phyloP scores from a whole-genome alignment of 2,113 vertebrate genomes.

The Mirounga angustirostris region DNA sequence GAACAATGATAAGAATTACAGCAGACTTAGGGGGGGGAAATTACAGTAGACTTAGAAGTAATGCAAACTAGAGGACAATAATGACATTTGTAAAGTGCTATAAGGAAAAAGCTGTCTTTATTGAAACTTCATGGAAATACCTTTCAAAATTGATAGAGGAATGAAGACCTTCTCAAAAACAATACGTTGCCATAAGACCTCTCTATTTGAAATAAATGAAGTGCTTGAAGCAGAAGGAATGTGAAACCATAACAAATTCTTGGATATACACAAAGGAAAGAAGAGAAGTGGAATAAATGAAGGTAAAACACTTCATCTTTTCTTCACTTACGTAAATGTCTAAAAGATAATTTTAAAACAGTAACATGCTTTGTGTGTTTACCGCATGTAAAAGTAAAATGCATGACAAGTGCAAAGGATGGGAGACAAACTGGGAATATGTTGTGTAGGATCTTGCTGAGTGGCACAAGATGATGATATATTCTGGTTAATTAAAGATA shows the following conservation, averaged over 20 bases:
- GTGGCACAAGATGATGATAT: not conserved
- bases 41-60: not conserved
- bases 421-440: not conserved
- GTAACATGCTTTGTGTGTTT: not conserved
- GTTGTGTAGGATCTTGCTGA: not conserved
- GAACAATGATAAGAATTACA: not conserved
- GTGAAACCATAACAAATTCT: not conserved
- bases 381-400: not conserved
- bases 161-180: not conserved
- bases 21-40: not conserved
- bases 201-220: not conserved
- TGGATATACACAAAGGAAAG: not conserved
- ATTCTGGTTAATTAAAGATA: not conserved
- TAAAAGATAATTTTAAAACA: not conserved
- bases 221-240: not conserved
- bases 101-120: not conserved
- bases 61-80: not conserved
- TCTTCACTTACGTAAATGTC: not conserved
- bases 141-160: not conserved
- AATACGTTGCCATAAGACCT: not conserved
- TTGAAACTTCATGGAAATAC: not conserved
- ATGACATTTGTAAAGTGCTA: not conserved
- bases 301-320: constrained; percentile 8
- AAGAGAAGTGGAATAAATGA: not conserved
- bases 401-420: not conserved